phyloP scores from a whole-genome alignment of 2,797 vertebrate genomes.

The Sebastes aleutianus region DNA sequence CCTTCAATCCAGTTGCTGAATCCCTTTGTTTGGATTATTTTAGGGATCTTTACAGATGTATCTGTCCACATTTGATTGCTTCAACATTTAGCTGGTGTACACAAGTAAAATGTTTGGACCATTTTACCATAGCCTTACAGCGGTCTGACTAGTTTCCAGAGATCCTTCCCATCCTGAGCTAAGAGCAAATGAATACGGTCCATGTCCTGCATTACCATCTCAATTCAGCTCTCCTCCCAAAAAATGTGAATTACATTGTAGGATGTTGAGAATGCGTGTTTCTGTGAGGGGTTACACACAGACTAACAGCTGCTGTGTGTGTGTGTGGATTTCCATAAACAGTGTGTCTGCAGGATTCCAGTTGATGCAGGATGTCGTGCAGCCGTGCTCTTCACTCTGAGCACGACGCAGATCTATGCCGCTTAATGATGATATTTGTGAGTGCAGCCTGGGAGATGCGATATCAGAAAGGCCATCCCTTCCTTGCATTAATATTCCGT shows the following conservation, averaged over 20 bases:
- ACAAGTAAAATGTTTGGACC: too few relatives aligned
- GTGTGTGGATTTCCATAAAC: neutral
- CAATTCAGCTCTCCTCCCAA: neutral
- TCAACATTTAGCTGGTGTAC: too few relatives aligned
- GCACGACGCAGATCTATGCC: constrained; percentile 11
- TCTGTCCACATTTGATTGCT: too few relatives aligned
- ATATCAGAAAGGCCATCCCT: constrained; percentile 58
- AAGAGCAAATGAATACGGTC: neutral
- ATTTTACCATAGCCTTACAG: too few relatives aligned
- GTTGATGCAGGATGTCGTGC: constrained; percentile 18
- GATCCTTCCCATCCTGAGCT: neutral
- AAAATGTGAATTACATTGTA: constrained; percentile 6
- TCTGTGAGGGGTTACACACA: neutral
- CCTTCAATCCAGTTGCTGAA: too few relatives aligned
- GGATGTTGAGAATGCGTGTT: neutral
- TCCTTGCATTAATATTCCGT: constrained; percentile 71
- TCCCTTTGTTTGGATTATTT: too few relatives aligned
- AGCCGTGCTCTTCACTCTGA: constrained; percentile 3
- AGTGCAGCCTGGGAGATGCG: constrained; percentile 40
- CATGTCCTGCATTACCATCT: neutral
- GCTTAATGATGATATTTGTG: constrained; percentile 61
- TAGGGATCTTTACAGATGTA: too few relatives aligned
- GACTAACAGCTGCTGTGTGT: neutral
- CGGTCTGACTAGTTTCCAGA: neutral
- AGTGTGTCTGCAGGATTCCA: neutral